Evolutionary conservation across 1,140 invertebrate species (phyloP).

Genomic region (Penaeus chinensis): DNA sequence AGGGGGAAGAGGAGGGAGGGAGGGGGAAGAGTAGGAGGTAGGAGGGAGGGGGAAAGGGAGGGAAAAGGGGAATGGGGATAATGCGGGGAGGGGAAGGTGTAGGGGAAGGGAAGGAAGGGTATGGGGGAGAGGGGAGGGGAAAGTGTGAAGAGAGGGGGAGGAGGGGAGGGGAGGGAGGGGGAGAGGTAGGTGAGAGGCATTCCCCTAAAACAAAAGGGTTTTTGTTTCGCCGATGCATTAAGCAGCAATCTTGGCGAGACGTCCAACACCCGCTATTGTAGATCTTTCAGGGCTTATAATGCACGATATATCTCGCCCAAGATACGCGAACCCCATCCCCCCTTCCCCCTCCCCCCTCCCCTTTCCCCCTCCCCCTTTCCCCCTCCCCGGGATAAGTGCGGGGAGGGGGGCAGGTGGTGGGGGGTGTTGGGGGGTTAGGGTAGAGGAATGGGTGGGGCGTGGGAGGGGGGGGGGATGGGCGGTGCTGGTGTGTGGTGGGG

Average conservation of each 20-base stretch:
- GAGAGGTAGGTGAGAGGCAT: no score
- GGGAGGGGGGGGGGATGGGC: background rate
- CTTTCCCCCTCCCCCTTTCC: background rate
- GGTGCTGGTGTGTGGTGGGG: background rate
- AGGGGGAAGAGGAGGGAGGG: no score
- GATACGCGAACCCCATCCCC: background rate
- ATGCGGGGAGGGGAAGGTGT: no score
- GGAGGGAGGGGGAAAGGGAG: no score
- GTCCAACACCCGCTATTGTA: background rate
- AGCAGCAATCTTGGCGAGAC: background rate
- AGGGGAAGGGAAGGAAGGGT: no score
- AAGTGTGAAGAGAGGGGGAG: no score
- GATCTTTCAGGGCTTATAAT: slow-evolving; percentile 23
- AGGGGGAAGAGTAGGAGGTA: no score
- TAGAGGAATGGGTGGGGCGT: slow-evolving; percentile 1
- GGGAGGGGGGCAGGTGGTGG: slow-evolving; percentile 16
- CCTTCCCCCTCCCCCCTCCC: background rate
- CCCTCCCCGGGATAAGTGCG: background rate
- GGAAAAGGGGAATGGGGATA: no score
- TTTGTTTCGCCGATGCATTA: no score
- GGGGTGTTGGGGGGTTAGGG: slow-evolving; percentile 34
- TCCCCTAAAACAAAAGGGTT: no score
- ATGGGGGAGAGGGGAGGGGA: no score
- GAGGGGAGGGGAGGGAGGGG: no score
- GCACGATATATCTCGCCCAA: slow-evolving; percentile 15